Evolutionary conservation across 2,113 vertebrate species (phyloP).

Genomic region (Ophthalmolycus amberensis): DNA sequence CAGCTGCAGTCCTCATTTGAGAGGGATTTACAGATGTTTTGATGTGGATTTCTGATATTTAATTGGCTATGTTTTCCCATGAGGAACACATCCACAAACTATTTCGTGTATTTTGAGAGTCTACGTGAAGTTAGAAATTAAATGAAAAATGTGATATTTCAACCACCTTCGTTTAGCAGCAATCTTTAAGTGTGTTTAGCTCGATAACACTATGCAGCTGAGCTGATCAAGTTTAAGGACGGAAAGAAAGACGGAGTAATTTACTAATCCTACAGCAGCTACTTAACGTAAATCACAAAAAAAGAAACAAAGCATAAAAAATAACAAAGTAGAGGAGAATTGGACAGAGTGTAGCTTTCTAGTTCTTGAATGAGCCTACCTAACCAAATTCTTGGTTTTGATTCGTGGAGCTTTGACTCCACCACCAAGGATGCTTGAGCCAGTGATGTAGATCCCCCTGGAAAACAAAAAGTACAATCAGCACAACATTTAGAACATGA

Average conservation of each 20-base stretch:
- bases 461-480: conserved; percentile 24
- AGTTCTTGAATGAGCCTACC: conserved; percentile 79
- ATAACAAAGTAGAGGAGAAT: not conserved
- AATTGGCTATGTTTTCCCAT: not conserved
- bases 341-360: not conserved
- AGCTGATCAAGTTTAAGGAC: not conserved
- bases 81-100: not conserved
- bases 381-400: conserved; percentile 99
- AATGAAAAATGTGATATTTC: not conserved
- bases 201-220: not conserved
- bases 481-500: not conserved
- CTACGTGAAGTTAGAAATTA: not conserved
- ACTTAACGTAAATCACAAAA: not conserved
- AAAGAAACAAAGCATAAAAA: not conserved
- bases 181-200: not conserved
- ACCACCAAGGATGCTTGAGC: conserved; percentile 96
- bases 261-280: not conserved
- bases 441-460: conserved; percentile 98
- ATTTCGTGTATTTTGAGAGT: not conserved
- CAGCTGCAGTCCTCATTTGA: not conserved
- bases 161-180: not conserved
- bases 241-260: not conserved
- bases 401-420: conserved; percentile 98
- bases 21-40: not conserved
- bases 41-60: not conserved